Evolutionary conservation across 2,797 vertebrate genomes (phyloP).

Genomic region (Pagetopsis macropterus): DNA sequence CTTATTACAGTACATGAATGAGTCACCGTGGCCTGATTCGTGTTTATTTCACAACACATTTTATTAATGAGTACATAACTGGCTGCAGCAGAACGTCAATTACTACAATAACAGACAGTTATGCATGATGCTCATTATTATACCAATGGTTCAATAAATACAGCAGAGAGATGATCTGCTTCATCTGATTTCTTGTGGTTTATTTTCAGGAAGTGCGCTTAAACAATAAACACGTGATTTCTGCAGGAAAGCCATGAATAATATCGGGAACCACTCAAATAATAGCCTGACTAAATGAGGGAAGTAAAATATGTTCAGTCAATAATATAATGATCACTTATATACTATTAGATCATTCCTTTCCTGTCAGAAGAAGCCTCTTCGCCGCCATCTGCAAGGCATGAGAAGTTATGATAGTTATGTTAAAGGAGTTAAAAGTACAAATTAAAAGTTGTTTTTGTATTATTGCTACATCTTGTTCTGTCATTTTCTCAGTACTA

Average conservation of each 20-base stretch:
- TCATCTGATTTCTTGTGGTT: background rate
- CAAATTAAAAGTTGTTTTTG: too few relatives aligned
- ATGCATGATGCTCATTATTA: background rate
- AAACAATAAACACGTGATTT: background rate
- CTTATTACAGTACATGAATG: background rate
- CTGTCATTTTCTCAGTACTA: background rate
- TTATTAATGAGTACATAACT: constrained; percentile 8
- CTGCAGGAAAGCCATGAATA: background rate
- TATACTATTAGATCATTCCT: constrained; percentile 7
- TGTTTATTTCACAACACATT: constrained; percentile 19
- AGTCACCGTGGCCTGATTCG: constrained; percentile 19
- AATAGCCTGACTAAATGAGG: constrained; percentile 17
- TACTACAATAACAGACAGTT: background rate
- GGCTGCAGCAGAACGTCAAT: background rate
- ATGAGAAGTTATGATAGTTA: constrained; percentile 1
- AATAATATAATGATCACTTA: constrained; percentile 29
- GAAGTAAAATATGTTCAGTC: constrained; percentile 19
- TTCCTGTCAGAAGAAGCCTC: constrained; percentile 24
- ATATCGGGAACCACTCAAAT: background rate
- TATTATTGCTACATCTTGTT: background rate
- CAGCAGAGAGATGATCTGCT: background rate
- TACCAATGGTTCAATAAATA: constrained; percentile 6
- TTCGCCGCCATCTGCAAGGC: constrained; percentile 12
- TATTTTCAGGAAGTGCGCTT: background rate
- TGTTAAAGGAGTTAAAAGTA: constrained; percentile 1